These are phyloP conservation scores for Apogon talboti DNA, from an alignment of 2,797 vertebrate genomes.

Conservation along the genomic window DNA sequence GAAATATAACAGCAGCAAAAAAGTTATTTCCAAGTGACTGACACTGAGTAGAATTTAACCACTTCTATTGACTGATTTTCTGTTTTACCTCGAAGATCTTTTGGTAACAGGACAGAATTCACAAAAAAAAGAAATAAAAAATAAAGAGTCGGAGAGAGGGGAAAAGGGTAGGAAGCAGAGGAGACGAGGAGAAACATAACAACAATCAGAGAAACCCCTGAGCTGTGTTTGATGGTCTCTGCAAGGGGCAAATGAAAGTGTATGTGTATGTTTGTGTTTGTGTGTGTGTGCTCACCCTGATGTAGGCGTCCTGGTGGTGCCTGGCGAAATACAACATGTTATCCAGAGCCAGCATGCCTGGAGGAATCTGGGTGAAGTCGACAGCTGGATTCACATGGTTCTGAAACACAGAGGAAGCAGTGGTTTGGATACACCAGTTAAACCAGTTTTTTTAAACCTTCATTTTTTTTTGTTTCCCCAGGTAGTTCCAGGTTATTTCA, in stretches of 20 bases:
- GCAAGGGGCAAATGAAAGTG: not conserved
- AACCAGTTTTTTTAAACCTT: too few relatives aligned
- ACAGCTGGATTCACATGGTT: slow-evolving; percentile 99
- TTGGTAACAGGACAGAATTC: slow-evolving; percentile 20
- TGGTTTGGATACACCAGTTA: too few relatives aligned
- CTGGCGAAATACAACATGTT: slow-evolving; percentile 98
- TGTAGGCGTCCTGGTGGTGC: slow-evolving; percentile 95
- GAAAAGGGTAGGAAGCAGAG: slow-evolving; percentile 7
- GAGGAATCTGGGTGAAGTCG: slow-evolving; percentile 98
- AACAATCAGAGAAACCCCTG: slow-evolving; percentile 1
- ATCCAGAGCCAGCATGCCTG: slow-evolving; percentile 97
- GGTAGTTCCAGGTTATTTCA: too few relatives aligned
- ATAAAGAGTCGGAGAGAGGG: slow-evolving; percentile 25
- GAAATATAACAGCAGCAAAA: slow-evolving; percentile 6
- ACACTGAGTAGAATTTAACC: slow-evolving; percentile 13
- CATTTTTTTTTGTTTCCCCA: too few relatives aligned
- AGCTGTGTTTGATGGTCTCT: not conserved
- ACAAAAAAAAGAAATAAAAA: slow-evolving; percentile 13
- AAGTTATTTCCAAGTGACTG: slow-evolving; percentile 2
- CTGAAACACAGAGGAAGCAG: slow-evolving; percentile 76
- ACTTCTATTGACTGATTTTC: slow-evolving; percentile 18
- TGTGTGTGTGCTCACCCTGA: slow-evolving; percentile 87
- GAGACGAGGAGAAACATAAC: slow-evolving; percentile 5
- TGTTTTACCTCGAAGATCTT: slow-evolving; percentile 22
- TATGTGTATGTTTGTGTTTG: slow-evolving; percentile 13